phyloP scores from a whole-genome alignment of 2,113 vertebrate species.

The Calonectris borealis region DNA sequence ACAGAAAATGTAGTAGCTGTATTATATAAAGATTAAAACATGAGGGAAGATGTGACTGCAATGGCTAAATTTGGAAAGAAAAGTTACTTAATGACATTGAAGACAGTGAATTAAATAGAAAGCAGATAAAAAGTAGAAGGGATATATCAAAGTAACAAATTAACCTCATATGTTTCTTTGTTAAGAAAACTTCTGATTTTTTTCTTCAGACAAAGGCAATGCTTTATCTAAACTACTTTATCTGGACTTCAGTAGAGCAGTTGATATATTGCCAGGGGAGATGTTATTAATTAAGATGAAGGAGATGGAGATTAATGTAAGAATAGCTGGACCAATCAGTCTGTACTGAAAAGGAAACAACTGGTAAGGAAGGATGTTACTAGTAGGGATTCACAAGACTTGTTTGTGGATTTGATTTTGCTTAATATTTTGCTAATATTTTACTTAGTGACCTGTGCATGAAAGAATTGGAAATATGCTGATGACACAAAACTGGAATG shows the following conservation, averaged over 20 bases:
- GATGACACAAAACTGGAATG: background rate
- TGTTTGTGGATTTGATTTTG: background rate
- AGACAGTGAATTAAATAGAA: background rate
- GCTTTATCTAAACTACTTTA: background rate
- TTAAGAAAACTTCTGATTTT: background rate
- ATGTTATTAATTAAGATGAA: slow-evolving; percentile 23
- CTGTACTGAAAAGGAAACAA: background rate
- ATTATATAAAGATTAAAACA: background rate
- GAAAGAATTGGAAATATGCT: background rate
- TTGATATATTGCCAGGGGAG: background rate
- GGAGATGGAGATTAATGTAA: background rate
- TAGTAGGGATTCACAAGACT: background rate
- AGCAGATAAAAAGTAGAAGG: background rate
- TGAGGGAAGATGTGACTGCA: background rate
- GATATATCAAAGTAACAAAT: background rate
- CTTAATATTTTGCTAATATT: background rate
- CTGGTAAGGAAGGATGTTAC: background rate
- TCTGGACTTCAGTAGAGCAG: background rate
- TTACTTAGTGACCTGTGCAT: background rate
- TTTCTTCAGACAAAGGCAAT: background rate
- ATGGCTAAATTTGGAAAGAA: background rate
- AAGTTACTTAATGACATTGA: background rate
- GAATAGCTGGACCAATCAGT: background rate
- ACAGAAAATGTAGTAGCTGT: background rate
- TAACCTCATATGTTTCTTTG: background rate